phyloP scores from a whole-genome alignment of 2,113 vertebrate genomes.

The Rhinoderma darwinii region DNA sequence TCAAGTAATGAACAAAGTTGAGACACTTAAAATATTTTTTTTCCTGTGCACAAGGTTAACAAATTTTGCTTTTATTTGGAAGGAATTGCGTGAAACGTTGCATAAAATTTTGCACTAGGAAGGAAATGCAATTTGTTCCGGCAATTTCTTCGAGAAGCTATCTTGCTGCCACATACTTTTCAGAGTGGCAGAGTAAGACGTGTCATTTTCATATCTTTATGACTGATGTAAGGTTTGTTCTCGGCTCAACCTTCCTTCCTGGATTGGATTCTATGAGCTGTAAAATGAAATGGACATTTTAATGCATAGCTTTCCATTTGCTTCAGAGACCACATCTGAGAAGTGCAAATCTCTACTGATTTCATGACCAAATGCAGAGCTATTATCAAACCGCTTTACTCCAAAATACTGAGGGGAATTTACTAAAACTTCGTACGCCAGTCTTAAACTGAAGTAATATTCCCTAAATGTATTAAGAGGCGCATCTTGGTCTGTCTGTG shows the following conservation, averaged over 20 bases:
- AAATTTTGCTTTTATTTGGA: neutral
- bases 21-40: too few relatives aligned
- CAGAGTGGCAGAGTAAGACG: constrained; percentile 16
- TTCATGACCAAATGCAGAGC: constrained; percentile 18
- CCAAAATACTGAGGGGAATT: too few relatives aligned
- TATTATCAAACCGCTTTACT: neutral
- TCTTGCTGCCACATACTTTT: constrained; percentile 6
- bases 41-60: neutral
- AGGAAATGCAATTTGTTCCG: constrained; percentile 26
- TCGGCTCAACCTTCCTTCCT: neutral
- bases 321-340: neutral
- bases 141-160: constrained; percentile 23
- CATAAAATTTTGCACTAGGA: neutral
- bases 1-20: neutral
- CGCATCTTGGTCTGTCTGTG: too few relatives aligned
- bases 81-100: neutral
- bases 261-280: constrained; percentile 43
- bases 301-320: constrained; percentile 35
- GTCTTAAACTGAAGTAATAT: too few relatives aligned
- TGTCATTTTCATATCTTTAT: constrained; percentile 22
- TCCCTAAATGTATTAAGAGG: too few relatives aligned
- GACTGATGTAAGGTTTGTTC: constrained; percentile 26
- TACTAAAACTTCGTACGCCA: too few relatives aligned
- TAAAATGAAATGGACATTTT: constrained; percentile 51
- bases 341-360: constrained; percentile 6